Percentiles rank a stretch among this genome's conserved stretches.
phyloP scores from a whole-genome alignment of 2,888 invertebrate species.

The Apamea sordens region DNA sequence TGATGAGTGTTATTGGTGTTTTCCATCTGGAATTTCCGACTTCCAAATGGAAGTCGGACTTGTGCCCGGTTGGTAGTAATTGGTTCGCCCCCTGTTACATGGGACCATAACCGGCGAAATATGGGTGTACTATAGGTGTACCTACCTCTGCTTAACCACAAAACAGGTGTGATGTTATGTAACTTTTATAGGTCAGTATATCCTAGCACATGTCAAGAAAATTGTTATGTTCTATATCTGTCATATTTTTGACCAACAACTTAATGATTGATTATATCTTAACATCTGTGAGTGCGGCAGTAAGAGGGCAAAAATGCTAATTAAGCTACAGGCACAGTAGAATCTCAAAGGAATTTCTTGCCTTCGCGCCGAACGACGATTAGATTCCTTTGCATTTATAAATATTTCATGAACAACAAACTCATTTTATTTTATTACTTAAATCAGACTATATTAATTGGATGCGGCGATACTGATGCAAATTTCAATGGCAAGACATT shows the following conservation, averaged over 20 bases:
- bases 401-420: slow-evolving; percentile 42
- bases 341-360: background rate
- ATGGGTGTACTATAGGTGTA: background rate
- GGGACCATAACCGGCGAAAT: background rate
- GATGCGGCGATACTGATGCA: slow-evolving; percentile 30
- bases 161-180: background rate
- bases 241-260: background rate
- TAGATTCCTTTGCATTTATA: slow-evolving; percentile 25
- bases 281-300: too few relatives aligned
- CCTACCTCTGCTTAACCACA: background rate
- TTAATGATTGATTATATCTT: background rate
- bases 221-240: background rate
- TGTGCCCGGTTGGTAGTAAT: background rate
- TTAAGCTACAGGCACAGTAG: background rate
- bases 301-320: slow-evolving; percentile 16
- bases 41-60: too few relatives aligned
- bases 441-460: slow-evolving; percentile 33
- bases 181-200: background rate
- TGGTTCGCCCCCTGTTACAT: background rate
- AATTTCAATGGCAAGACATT: slow-evolving; percentile 24
- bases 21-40: background rate
- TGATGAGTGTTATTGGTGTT: background rate
- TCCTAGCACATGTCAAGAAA: background rate
- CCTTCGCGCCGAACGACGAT: background rate
- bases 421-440: slow-evolving; percentile 46